Evolutionary conservation across 2,797 vertebrate genomes (phyloP).

Genomic region (Sebastes diploproa): DNA sequence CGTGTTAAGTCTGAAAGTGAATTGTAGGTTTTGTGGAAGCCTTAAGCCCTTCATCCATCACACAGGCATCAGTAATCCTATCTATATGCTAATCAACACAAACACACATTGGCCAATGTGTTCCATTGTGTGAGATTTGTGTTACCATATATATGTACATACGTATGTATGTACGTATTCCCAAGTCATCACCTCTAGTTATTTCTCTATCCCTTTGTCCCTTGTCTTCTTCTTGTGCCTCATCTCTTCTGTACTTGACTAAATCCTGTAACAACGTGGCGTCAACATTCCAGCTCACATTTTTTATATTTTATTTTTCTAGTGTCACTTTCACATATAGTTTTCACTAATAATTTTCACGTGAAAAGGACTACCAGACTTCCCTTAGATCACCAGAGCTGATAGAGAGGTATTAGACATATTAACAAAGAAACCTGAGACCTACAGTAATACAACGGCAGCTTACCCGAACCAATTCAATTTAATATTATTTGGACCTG

Average conservation of each 20-base stretch:
- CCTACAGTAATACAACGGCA: neutral
- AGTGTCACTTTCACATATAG: neutral
- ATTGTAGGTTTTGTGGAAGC: slow-evolving; percentile 9
- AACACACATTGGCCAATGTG: neutral
- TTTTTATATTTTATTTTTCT: neutral
- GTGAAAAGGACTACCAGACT: neutral
- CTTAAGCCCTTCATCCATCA: slow-evolving; percentile 44
- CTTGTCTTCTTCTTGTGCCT: neutral
- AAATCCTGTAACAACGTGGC: neutral
- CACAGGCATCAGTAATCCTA: slow-evolving; percentile 45
- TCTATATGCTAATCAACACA: slow-evolving; percentile 64
- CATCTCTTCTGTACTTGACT: neutral
- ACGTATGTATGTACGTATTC: neutral
- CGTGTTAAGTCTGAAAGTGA: slow-evolving; percentile 1
- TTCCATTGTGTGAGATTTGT: neutral
- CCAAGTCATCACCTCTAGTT: neutral
- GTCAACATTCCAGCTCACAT: neutral
- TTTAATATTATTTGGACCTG: neutral
- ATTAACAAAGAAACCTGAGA: neutral
- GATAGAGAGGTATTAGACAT: neutral
- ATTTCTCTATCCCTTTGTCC: neutral
- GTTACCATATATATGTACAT: neutral
- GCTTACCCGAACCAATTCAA: neutral
- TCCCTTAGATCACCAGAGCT: neutral
- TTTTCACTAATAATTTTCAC: neutral